phyloP scores from a whole-genome alignment of 2,888 invertebrate species.

The Luffia ferchaultella region DNA sequence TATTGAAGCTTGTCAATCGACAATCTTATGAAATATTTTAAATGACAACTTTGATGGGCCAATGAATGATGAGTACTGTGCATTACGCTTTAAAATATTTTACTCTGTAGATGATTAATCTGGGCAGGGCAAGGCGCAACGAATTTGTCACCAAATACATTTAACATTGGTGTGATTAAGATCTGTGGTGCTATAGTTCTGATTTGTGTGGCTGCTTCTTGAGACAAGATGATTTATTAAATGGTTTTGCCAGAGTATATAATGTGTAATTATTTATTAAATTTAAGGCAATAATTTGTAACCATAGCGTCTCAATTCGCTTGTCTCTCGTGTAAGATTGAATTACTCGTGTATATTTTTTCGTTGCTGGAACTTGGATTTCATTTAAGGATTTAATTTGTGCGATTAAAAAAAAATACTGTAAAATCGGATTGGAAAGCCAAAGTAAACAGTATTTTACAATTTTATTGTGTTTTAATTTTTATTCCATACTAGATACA shows the following conservation, averaged over 20 bases:
- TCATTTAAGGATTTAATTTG: slow-evolving; percentile 52
- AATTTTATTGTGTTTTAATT: slow-evolving; percentile 18
- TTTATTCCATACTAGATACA: too few relatives aligned
- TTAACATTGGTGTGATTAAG: too few relatives aligned
- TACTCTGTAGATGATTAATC: too few relatives aligned
- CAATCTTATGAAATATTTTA: too few relatives aligned
- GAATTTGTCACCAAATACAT: too few relatives aligned
- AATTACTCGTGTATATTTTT: slow-evolving; percentile 20
- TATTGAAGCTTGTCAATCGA: too few relatives aligned
- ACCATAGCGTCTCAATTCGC: neutral
- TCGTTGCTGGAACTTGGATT: slow-evolving; percentile 44
- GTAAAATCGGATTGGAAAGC: slow-evolving; percentile 61
- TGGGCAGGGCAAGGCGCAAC: too few relatives aligned
- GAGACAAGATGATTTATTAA: neutral
- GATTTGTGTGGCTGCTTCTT: neutral
- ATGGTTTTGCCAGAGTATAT: neutral
- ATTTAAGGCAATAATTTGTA: neutral
- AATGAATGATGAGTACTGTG: too few relatives aligned
- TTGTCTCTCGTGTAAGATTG: neutral
- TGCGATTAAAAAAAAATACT: slow-evolving; percentile 48
- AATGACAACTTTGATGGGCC: too few relatives aligned
- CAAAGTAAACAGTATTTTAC: slow-evolving; percentile 67
- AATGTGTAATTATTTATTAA: neutral
- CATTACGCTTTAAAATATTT: too few relatives aligned
- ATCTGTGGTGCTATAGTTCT: neutral